These are phyloP conservation scores for Cottoperca gobio DNA, from an alignment of 2,797 vertebrate genomes.

Conservation along the genomic window DNA sequence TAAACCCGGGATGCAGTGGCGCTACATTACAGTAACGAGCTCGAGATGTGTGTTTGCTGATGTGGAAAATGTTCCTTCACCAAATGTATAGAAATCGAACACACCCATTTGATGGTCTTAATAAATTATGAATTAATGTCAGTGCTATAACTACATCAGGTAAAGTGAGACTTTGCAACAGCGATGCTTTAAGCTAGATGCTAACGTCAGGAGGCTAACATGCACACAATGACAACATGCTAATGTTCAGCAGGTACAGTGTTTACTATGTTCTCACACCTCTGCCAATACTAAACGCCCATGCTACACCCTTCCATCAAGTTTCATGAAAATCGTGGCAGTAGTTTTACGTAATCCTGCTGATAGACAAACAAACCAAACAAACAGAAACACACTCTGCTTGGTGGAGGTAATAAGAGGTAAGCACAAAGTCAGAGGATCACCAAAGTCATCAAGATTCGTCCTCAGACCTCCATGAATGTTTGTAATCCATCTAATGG, in stretches of 20 bases:
- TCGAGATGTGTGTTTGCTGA: conserved; percentile 58
- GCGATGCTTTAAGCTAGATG: background rate
- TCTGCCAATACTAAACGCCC: no score
- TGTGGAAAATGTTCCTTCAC: conserved; percentile 79
- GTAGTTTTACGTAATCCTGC: no score
- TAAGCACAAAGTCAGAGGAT: no score
- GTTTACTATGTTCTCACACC: background rate
- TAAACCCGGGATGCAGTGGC: conserved; percentile 28
- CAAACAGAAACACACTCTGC: no score
- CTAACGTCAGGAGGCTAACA: background rate
- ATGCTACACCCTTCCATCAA: no score
- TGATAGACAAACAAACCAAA: no score
- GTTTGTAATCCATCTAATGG: background rate
- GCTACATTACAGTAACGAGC: background rate
- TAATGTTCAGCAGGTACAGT: background rate
- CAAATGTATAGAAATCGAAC: conserved; percentile 78
- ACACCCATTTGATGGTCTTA: conserved; percentile 87
- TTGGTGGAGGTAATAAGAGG: no score
- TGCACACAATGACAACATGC: background rate
- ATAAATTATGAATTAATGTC: conserved; percentile 17
- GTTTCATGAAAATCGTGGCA: no score
- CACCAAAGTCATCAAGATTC: no score
- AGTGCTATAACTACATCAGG: no score
- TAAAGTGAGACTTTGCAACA: no score
- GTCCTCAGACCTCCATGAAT: background rate